Evolutionary conservation across 2,797 vertebrate species (phyloP).

Genomic region (Podargus strigoides): DNA sequence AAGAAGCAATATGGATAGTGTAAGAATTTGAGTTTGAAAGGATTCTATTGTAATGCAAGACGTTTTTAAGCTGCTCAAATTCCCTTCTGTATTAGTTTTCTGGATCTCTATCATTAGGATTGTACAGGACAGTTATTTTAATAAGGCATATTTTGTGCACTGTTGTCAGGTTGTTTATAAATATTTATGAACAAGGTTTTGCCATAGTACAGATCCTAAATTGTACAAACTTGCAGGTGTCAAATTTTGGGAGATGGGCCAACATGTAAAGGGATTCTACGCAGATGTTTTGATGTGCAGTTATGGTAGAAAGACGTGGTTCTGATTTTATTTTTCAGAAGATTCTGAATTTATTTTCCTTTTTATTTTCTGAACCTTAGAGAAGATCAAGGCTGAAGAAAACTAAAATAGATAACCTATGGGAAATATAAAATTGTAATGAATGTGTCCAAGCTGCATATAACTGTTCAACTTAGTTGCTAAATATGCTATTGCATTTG

Average conservation of each 20-base stretch:
- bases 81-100: not conserved
- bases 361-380: not conserved
- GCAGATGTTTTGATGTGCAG: not conserved
- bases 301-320: not conserved
- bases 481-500: not conserved
- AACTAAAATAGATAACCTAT: not conserved
- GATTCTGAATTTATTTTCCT: not conserved
- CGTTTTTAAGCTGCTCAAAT: not conserved
- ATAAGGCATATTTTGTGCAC: not conserved
- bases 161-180: not conserved
- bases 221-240: not conserved
- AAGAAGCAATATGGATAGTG: not conserved
- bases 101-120: not conserved
- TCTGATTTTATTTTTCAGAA: not conserved
- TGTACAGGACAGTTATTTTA: not conserved
- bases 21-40: not conserved
- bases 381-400: not conserved
- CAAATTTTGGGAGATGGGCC: not conserved
- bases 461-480: not conserved
- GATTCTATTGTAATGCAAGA: not conserved
- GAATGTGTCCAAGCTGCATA: not conserved
- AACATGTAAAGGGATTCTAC: not conserved
- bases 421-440: not conserved
- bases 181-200: not conserved
- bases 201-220: not conserved